Conservation (phyloP, 1,140 invertebrate species). For the Bombus confusus region DNA sequence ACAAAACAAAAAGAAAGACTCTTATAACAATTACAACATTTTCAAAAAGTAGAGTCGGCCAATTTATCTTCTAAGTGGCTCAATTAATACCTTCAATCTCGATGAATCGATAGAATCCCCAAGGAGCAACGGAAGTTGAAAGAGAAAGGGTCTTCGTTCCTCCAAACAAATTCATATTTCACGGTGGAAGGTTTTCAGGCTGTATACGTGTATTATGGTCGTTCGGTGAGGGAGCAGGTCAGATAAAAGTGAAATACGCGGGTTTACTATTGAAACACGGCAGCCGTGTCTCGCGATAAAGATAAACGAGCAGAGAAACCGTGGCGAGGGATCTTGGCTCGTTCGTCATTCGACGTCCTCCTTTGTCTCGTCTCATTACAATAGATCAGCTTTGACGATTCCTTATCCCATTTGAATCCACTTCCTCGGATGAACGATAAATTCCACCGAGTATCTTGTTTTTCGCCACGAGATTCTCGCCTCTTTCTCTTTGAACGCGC, state of each 20-base stretch:
- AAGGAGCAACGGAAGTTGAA: constrained; percentile 29
- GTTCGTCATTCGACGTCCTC: constrained; percentile 65
- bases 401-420: constrained; percentile 64
- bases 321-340: constrained; percentile 54
- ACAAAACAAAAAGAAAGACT: too few relatives aligned
- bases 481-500: background rate
- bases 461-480: background rate
- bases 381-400: constrained; percentile 67
- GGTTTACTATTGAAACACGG: constrained; percentile 55
- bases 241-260: constrained; percentile 77
- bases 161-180: constrained; percentile 78
- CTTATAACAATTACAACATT: too few relatives aligned
- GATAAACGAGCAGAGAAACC: constrained; percentile 65
- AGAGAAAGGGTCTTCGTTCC: constrained; percentile 23
- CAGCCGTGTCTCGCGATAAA: constrained; percentile 65
- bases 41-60: background rate
- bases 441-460: constrained; percentile 18
- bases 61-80: background rate
- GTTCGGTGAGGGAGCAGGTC: constrained; percentile 55
- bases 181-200: constrained; percentile 59
- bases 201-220: constrained; percentile 22
- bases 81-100: constrained; percentile 45
- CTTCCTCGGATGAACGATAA: constrained; percentile 43
- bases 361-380: constrained; percentile 65
- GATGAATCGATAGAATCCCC: constrained; percentile 27